Evolutionary conservation across 2,797 vertebrate species (phyloP), one percentile per base, ranked within the genome.

Genomic region (Enteromius anoplus): DNA sequence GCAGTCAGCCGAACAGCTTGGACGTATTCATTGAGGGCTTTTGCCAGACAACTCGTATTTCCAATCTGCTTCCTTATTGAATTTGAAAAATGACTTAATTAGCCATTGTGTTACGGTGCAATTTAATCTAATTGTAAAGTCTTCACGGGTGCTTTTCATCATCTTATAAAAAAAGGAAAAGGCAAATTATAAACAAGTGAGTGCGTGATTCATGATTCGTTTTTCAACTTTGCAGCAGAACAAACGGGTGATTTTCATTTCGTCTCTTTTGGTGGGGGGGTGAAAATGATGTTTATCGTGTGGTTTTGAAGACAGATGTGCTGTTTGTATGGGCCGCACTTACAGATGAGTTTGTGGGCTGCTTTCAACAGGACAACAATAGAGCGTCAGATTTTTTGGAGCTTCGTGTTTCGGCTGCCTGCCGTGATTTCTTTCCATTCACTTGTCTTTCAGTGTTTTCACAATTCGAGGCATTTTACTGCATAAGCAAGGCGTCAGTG

Each of bases 21-120:
- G 81, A 73, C 37, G 45, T 51, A 47, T 77, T 77, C 65, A 55
- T 29, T 40, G 32, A 58, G 51, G 3, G 12, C 47, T 69, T 75
- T 53, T 49, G 51, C 73, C 81, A 83, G 49, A 34, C 81, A 10
- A 62, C 58, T 75, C 42, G 23, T 62, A 72, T 60, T 26, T 55
- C 70, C 77, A 83, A 64, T 62, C 79, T 51, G 72, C 58, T 58
- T 91, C 82, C 84, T 92, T 92, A 93, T 91, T 92, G 92, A 91
- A 92, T 89, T 89, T 92, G 92, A 93, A 93, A 92, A 91, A 92
- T 92, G 91, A 91, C 91, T 93, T 93, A 91, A 94, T 94, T 94
- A 93, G 89, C 91, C 21, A 49, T 84, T 89, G 88, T 88, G 90
- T 91, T 88, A 82, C 73, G 62, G 81, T 17, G 79, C 88, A 87